Evolutionary conservation across 1,140 invertebrate genomes (phyloP).

Genomic region (Drosophila simulans): DNA sequence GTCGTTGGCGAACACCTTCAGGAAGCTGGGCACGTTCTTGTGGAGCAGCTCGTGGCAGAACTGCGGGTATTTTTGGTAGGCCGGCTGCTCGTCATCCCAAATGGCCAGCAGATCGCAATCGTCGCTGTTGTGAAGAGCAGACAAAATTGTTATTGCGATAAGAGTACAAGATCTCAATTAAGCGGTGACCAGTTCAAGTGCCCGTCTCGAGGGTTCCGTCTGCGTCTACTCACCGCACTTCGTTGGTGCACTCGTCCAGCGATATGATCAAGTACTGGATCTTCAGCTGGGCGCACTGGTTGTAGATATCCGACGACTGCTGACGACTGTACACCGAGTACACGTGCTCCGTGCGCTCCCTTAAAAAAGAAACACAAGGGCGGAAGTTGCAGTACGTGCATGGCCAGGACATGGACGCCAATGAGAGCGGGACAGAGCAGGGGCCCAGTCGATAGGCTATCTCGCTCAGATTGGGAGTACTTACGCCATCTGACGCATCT

Average conservation of each 20-base stretch:
- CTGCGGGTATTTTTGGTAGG: conserved; percentile 79
- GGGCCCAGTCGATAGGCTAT: neutral
- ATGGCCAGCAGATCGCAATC: conserved; percentile 79
- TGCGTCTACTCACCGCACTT: conserved; percentile 60
- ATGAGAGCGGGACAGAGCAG: neutral
- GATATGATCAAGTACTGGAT: conserved; percentile 83
- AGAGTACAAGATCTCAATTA: neutral
- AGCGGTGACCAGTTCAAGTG: neutral
- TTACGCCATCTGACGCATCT: conserved; percentile 82
- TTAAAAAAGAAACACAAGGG: conserved; percentile 6
- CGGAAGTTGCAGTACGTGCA: neutral
- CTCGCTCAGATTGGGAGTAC: conserved; percentile 31
- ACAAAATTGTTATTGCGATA: neutral
- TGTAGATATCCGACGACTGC: conserved; percentile 82
- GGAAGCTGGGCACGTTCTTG: conserved; percentile 81
- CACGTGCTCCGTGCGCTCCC: conserved; percentile 76
- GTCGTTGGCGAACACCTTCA: conserved; percentile 79
- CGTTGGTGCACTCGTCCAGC: conserved; percentile 74
- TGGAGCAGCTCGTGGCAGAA: conserved; percentile 79
- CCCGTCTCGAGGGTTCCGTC: neutral
- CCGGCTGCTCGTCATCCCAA: conserved; percentile 82
- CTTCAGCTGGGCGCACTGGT: conserved; percentile 80
- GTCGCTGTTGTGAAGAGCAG: conserved; percentile 43
- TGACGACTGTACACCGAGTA: conserved; percentile 84
- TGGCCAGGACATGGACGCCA: neutral